phyloP scores from a whole-genome alignment of 1,140 invertebrate genomes.

The Rhyacophila brunnea region DNA sequence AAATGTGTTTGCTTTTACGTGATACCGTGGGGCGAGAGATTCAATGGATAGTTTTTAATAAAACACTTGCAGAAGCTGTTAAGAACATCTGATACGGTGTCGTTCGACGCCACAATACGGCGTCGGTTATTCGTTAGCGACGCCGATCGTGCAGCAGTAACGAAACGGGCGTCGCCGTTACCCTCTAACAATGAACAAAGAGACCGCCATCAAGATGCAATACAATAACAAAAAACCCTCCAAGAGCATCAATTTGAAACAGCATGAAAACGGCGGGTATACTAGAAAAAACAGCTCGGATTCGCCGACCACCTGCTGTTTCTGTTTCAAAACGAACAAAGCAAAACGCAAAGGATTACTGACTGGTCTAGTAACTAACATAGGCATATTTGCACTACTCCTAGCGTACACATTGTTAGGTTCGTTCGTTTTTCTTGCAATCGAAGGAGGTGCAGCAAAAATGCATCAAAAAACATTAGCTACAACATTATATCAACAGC shows the following conservation, averaged over 20 bases:
- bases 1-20: too few species aligned
- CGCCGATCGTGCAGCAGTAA: neutral
- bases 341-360: constrained; percentile 64
- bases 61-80: neutral
- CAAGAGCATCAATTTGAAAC: constrained; percentile 22
- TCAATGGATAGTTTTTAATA: neutral
- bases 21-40: too few species aligned
- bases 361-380: constrained; percentile 77
- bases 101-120: neutral
- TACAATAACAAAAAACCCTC: constrained; percentile 24
- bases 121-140: neutral
- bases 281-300: constrained; percentile 21
- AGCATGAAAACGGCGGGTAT: constrained; percentile 21
- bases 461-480: constrained; percentile 66
- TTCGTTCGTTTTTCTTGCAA: constrained; percentile 88
- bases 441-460: constrained; percentile 73
- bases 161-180: neutral
- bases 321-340: constrained; percentile 66
- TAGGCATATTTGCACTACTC: constrained; percentile 83
- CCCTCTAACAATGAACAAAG: constrained; percentile 10
- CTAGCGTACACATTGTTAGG: constrained; percentile 84
- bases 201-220: constrained; percentile 22
- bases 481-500: constrained; percentile 55
- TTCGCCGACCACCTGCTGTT: constrained; percentile 53
- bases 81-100: neutral